Evolutionary conservation across 1,140 invertebrate genomes (phyloP), one percentile per base, ranked within the genome.

Genomic region (Drosophila mojavensis): DNA sequence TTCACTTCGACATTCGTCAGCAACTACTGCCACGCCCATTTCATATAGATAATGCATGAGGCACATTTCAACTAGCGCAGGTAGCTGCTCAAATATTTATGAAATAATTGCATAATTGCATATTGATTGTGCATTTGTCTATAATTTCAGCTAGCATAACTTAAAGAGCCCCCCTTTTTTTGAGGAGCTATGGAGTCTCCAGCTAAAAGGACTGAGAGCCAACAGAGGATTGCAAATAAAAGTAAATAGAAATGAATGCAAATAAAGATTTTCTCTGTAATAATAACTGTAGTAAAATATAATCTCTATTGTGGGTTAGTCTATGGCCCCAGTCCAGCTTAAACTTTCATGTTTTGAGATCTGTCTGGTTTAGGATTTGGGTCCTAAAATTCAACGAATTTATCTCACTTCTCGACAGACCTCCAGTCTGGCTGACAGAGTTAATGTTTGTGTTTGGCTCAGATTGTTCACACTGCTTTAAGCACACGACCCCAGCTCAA

Each of bases 1-100:
- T 68, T 6, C 28, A 30, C 15, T 30, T 11, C 13, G 26, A 6
- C n/a, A 11, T 4, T 43, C 4, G 17, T 13, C 15, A 53, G 56
- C 48, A 50, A 24, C 41, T 47, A 53, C 61, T 58, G 58, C 66
- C 36, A 75, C 66, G 66, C 59, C 72, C 68, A 47, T 70, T 54
- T 59, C 6, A 54, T 70, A 70, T 70, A 64, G 36, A 63, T 69
- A 63, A 62, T 63, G 26, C n/a, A 61, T 68, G 26, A 48, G 56
- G 45, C 39, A 41, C 55, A 48, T 54, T 47, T 45, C 17, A 30
- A 45, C 15, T 30, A 36, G 48, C 62, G 6, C 28, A n/a, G 41
- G 1, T 5, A 55, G 43, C 10, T 33, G 5, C 5, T 67, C 1
- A 11, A 39, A 68, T 68, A 59, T 60, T 67, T 53, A 41, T 26